A percentile compares a stretch with the other conserved stretches of the same genome.
phyloP scores from a whole-genome alignment of 2,797 vertebrate species.

The Sebastes itinus region DNA sequence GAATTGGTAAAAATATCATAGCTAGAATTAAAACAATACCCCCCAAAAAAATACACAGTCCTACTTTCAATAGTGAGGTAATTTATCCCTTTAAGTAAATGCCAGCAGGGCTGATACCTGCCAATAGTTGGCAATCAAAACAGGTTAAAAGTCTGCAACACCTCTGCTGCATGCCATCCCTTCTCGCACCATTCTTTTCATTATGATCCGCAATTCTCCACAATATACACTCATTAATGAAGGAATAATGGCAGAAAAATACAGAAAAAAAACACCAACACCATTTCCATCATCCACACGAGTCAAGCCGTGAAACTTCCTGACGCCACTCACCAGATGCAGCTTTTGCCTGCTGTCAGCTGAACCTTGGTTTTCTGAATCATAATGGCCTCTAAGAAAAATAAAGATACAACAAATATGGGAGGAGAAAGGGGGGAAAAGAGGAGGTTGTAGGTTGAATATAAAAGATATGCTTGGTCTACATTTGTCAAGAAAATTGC shows the following conservation, averaged over 20 bases:
- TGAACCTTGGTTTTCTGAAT: slow-evolving; percentile 54
- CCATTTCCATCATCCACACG: not conserved
- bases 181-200: not conserved
- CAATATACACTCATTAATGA: not conserved
- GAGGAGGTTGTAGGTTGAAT: not conserved
- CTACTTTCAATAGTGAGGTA: not conserved
- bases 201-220: not conserved
- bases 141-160: not conserved
- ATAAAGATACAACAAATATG: not conserved
- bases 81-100: not conserved
- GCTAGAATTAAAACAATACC: not conserved
- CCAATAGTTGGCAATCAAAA: not conserved
- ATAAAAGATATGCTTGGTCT: not conserved
- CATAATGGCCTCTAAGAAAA: slow-evolving; percentile 50
- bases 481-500: not conserved
- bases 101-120: not conserved
- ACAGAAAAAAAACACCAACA: not conserved
- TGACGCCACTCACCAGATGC: slow-evolving; percentile 67
- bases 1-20: not conserved
- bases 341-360: slow-evolving; percentile 68
- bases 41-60: not conserved
- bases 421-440: not conserved
- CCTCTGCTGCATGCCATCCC: not conserved
- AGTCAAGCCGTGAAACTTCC: not conserved
- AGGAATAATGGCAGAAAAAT: not conserved